Conservation (phyloP, 1,140 invertebrate species). For the Plutomurus gul region DNA sequence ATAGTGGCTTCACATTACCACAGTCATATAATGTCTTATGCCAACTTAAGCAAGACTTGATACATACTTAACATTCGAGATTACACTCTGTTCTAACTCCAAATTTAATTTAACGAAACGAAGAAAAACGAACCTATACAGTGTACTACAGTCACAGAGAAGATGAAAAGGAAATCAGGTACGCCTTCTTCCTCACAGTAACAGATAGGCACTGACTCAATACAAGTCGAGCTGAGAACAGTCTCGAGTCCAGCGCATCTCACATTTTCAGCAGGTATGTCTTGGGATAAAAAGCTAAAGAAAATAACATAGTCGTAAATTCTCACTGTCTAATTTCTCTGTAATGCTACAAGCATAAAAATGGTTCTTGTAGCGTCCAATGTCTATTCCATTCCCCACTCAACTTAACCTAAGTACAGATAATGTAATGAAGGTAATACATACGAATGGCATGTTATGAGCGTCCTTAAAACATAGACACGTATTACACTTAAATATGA, state of each 20-base stretch:
- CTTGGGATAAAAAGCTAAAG: slow-evolving; percentile 4
- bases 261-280: neutral
- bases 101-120: too few species aligned
- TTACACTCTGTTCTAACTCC: neutral
- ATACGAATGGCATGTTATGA: slow-evolving; percentile 16
- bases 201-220: neutral
- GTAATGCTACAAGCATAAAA: slow-evolving; percentile 43
- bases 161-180: too few species aligned
- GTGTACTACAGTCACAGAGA: too few species aligned
- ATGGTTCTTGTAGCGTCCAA: neutral
- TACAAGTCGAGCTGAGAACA: too few species aligned
- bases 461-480: slow-evolving; percentile 13
- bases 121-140: too few species aligned
- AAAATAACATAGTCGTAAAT: slow-evolving; percentile 38
- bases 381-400: neutral
- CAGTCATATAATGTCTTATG: too few species aligned
- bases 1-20: neutral
- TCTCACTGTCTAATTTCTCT: slow-evolving; percentile 43
- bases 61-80: neutral
- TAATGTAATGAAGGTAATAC: slow-evolving; percentile 30
- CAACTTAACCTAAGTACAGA: slow-evolving; percentile 14
- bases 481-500: slow-evolving; percentile 15
- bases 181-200: too few species aligned
- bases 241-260: too few species aligned
- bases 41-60: too few species aligned